Evolutionary conservation across 2,888 invertebrate species (phyloP), one percentile per base, ranked within the genome.

Genomic region (Himalopsyche japonica): DNA sequence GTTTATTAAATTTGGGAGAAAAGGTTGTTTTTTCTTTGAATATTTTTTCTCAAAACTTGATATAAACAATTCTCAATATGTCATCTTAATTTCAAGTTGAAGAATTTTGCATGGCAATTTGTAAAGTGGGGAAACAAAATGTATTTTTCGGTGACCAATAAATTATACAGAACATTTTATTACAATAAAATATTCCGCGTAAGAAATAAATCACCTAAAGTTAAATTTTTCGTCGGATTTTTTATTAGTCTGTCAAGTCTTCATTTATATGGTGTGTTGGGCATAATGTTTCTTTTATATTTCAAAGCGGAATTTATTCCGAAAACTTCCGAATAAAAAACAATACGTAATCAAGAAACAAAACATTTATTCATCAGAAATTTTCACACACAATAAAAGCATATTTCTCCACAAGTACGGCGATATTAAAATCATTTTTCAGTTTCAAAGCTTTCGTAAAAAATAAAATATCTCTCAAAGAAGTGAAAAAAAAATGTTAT

Each of bases 391-490:
- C 76, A 76, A 76, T 76, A 76, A 76, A 76, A 76, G 30, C 30
- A 76, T 76, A 76, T 76, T 76, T 76, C 32, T 76, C 76, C n/a
- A 30, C 76, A 76, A 76, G 43, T 78, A 79, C 82, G 70, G 57
- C 57, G 64, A 82, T 79, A 82, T 82, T 82, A 79, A 82, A 82
- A 82, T 79, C 82, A 82, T 82, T 82, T 82, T 79, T 82, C 82
- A 82, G 64, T 79, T 77, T 77, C 48, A 48, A 82, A 82, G 34
- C 32, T 48, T 81, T 37, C 43, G 20, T 20, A 34, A 37, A 43
- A 37, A 43, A 78, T 37, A 37, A 78, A 32, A 43, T 43, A 79
- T 79, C 24, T 79, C 79, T 30, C 47, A 24, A 37, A 34, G 49
- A 49, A 49, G 49, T 49, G 49, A 20, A 76, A 70, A 48, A 48